Percentiles rank a stretch among this genome's conserved stretches.
Conservation (phyloP, 2,888 invertebrate genomes). For the Meandrusa payeni region DNA sequence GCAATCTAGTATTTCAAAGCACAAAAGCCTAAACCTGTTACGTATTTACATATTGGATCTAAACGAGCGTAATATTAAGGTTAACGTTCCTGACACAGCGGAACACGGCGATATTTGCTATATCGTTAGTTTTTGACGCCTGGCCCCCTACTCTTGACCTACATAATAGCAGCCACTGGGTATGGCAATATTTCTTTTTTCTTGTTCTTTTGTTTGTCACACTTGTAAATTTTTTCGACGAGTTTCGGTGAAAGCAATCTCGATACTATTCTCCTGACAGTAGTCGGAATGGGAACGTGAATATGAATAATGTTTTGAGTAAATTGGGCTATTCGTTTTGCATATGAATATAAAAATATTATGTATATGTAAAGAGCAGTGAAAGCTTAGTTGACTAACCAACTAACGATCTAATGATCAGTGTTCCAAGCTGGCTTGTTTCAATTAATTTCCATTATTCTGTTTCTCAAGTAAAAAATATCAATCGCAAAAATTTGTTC, state of each 20-base stretch:
- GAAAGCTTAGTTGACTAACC: too few species aligned
- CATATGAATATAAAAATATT: neutral
- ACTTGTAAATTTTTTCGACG: constrained; percentile 4
- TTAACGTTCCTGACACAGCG: constrained; percentile 24
- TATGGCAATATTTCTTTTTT: constrained; percentile 17
- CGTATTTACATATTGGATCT: constrained; percentile 17
- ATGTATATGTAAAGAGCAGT: neutral
- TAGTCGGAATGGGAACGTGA: neutral
- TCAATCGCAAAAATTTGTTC: too few species aligned
- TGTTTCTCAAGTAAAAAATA: too few species aligned
- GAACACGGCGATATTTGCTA: constrained; percentile 17
- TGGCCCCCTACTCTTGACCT: constrained; percentile 30
- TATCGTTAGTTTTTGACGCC: constrained; percentile 23
- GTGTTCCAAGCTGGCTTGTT: too few species aligned
- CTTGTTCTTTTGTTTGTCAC: constrained; percentile 11
- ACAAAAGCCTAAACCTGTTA: constrained; percentile 11
- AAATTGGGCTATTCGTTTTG: neutral
- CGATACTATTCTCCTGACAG: constrained; percentile 14
- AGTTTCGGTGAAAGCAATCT: constrained; percentile 16
- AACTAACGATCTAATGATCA: too few species aligned
- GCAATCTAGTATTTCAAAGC: neutral
- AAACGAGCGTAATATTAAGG: constrained; percentile 24
- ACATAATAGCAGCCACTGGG: constrained; percentile 30
- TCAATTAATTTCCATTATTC: too few species aligned
- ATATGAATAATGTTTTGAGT: constrained; percentile 9